Base-by-base conservation (phyloP, 2,113 vertebrate species). In the Semnornis frantzii region DNA sequence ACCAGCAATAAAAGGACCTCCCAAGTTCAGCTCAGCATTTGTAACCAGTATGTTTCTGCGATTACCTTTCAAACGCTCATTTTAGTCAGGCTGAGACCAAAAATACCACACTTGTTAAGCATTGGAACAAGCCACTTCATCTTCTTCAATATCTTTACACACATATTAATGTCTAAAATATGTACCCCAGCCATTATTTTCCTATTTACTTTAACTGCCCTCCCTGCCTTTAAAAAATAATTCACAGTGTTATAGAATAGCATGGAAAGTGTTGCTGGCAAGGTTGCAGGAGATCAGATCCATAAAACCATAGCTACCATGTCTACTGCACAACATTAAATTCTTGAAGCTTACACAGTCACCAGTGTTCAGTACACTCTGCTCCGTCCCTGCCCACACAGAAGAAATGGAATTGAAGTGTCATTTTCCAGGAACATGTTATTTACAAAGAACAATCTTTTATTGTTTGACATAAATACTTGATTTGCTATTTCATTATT, bases 1-100 rank as follows among this genome's bases (percentile, higher is more conserved):
- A 48, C 92, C 87, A 95, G 89, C 89, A 94, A 71, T 60, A 90
- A 94, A 93, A 89, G 27, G 11, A 57, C 59, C 91, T 84, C 69
- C 84, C 44, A 31, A 9, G 54, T 81, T 84, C 55, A 92, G 27
- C 28, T 84, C 66, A 89, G 25, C 37, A 6, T 42, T 48, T 64
- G 48, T 71, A 91, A 93, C 50, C 39, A 65, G 66, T 85, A 91
- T 92, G 58, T 9, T 28, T 79, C 70, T 58, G 20, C 15, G 25
- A 46, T 78, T 82, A 28, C n/a, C 85, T 58, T 82, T 75, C 71
- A 62, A 84, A 69, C 24, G 50, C 14, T 58, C 4, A 0, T 42
- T 86, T 89, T 72, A 82, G 59, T 92, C 63, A 69, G 48, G 16
- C 7, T 52, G 30, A 3, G 7, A 70, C 20, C 8, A 83, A 60